Evolutionary conservation across 2,888 invertebrate genomes (phyloP).

Genomic region (Orchesellides sinensis): DNA sequence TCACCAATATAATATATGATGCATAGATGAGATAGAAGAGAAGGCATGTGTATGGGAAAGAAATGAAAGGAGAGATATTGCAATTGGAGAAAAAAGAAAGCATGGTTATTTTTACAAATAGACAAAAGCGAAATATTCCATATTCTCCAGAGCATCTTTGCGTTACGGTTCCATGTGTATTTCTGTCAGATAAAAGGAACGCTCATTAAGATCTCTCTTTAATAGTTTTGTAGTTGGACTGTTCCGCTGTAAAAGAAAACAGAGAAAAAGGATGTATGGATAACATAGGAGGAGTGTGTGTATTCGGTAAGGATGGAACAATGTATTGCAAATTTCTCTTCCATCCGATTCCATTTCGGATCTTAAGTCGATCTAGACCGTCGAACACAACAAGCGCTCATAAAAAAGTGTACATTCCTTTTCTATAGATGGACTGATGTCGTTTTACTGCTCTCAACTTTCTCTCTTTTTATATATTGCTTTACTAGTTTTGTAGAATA

Average conservation of each 20-base stretch:
- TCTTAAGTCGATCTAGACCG: conserved; percentile 63
- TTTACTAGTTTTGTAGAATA: conserved; percentile 10
- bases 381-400: conserved; percentile 33
- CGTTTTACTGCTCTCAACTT: conserved; percentile 43
- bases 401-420: not conserved
- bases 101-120: conserved; percentile 3
- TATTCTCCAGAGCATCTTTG: conserved; percentile 61
- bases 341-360: conserved; percentile 63
- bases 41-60: conserved; percentile 29
- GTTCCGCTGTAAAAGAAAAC: not conserved
- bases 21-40: not conserved
- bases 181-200: conserved; percentile 55
- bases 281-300: too few species aligned
- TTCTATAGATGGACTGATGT: conserved; percentile 27
- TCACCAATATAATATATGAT: conserved; percentile 16
- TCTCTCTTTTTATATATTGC: conserved; percentile 39
- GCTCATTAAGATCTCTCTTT: conserved; percentile 60
- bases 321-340: conserved; percentile 56
- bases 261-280: conserved; percentile 11
- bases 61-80: conserved; percentile 49
- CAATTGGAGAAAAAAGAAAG: conserved; percentile 56
- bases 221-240: not conserved
- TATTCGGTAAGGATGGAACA: too few species aligned
- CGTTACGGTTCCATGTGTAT: conserved; percentile 44
- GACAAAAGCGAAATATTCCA: not conserved